Evolutionary conservation across 2,888 invertebrate species (phyloP).

Genomic region (Tipula helvola): DNA sequence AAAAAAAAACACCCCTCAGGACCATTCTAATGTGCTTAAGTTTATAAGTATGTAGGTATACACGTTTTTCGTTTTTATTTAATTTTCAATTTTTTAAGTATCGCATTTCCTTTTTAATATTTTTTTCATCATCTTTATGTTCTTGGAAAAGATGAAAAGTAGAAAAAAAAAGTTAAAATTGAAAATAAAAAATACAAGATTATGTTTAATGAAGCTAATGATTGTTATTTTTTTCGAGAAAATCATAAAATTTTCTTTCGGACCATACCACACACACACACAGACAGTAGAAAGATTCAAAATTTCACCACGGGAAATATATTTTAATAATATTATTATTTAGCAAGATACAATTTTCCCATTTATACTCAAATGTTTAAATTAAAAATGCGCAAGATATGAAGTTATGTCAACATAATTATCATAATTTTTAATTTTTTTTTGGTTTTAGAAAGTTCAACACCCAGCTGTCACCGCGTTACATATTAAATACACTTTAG

Average conservation of each 20-base stretch:
- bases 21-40: not conserved
- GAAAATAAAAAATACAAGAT: not conserved
- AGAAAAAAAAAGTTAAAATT: not conserved
- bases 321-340: not conserved
- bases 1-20: not conserved
- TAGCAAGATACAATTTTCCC: not conserved
- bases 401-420: not conserved
- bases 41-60: not conserved
- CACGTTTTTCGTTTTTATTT: not conserved
- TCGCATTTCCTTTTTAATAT: not conserved
- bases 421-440: not conserved
- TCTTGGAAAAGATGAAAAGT: not conserved
- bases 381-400: not conserved
- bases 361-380: not conserved
- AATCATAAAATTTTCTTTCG: not conserved
- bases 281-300: not conserved
- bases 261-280: not conserved
- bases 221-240: not conserved
- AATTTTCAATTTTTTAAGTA: not conserved
- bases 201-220: conserved; percentile 4
- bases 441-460: not conserved
- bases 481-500: not conserved
- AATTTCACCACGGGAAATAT: not conserved
- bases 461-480: not conserved
- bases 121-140: not conserved